Base-by-base conservation (phyloP, 1,140 invertebrate genomes). In the Gryon sp. region DNA sequence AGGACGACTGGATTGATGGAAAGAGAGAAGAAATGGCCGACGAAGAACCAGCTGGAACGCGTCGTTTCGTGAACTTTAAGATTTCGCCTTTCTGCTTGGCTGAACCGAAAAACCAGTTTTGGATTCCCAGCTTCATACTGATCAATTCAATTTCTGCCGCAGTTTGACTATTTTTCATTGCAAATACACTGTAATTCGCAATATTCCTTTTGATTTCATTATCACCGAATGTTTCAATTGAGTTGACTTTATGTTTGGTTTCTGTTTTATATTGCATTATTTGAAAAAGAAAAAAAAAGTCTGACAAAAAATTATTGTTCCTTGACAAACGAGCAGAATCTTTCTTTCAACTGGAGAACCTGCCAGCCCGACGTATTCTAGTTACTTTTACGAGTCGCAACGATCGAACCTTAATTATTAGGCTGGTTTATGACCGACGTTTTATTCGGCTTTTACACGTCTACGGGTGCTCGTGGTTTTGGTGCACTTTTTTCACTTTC, bases 341-440 rank as follows among this genome's bases (percentile, higher is more conserved):
- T 53, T 52, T 60, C 11, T 57, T 60, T 46, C 55, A 11, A 50
- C 50, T 50, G 22, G 48, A 73, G 18, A 60, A 55, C 53, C 62
- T 75, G 46, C 55, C 60, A 78, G 80, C 78, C 80, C 73, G 65
- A n/a, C 20, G 30, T 53, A 66, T 74, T 66, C 60, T 74, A 74
- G 70, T 80, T 82, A 85, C 81, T 87, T 87, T 87, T 86, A 87
- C 82, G 86, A 85, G 83, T 83, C 80, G 46, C 65, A 46, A 62
- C 62, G 79, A 86, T 88, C 83, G 82, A 78, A 78, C 79, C 77
- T 80, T 85, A 87, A 88, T 87, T 87, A 88, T 86, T 84, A 79
- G 80, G 76, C 79, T 80, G 78, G 82, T 86, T 86, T 85, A 84
- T 82, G 81, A 60, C 41, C 32, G 32, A 48, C 55, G 14, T 65